phyloP scores from a whole-genome alignment of 2,888 invertebrate species.

The Heliothis peltigera region DNA sequence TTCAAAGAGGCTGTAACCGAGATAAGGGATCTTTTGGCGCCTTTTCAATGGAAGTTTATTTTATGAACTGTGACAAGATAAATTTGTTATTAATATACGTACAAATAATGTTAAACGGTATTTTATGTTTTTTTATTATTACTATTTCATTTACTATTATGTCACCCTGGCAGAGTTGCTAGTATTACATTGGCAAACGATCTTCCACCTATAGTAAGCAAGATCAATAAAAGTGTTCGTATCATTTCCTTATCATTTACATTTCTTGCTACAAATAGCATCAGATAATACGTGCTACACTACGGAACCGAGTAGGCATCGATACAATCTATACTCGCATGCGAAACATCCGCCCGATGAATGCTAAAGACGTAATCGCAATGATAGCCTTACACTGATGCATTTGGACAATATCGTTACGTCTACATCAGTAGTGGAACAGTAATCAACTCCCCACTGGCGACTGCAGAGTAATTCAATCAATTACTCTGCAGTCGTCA shows the following conservation, averaged over 20 bases:
- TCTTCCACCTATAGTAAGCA: neutral
- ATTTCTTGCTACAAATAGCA: conserved; percentile 53
- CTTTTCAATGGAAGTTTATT: conserved; percentile 83
- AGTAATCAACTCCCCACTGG: conserved; percentile 83
- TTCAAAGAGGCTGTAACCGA: conserved; percentile 86
- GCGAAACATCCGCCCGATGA: conserved; percentile 48
- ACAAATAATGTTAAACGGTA: conserved; percentile 13
- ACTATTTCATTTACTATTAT: neutral
- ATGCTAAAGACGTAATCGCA: conserved; percentile 59
- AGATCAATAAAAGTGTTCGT: conserved; percentile 39
- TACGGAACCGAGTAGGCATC: conserved; percentile 36
- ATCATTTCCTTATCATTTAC: conserved; percentile 49
- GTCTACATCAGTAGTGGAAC: conserved; percentile 69
- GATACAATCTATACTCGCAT: conserved; percentile 51
- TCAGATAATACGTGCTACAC: conserved; percentile 46
- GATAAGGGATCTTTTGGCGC: conserved; percentile 86
- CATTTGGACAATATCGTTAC: conserved; percentile 68
- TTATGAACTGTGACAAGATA: conserved; percentile 81
- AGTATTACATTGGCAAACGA: neutral
- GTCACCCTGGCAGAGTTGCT: neutral
- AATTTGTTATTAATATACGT: conserved; percentile 68
- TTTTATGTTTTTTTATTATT: conserved; percentile 1
- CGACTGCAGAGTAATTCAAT: conserved; percentile 83
- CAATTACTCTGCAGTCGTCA: too few relatives aligned
- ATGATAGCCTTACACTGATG: conserved; percentile 60